Percentiles rank a stretch among this genome's conserved stretches.
These are phyloP conservation scores for Acestrorhynchus altus DNA, from an alignment of 2,797 vertebrate genomes.

Conservation along the genomic window DNA sequence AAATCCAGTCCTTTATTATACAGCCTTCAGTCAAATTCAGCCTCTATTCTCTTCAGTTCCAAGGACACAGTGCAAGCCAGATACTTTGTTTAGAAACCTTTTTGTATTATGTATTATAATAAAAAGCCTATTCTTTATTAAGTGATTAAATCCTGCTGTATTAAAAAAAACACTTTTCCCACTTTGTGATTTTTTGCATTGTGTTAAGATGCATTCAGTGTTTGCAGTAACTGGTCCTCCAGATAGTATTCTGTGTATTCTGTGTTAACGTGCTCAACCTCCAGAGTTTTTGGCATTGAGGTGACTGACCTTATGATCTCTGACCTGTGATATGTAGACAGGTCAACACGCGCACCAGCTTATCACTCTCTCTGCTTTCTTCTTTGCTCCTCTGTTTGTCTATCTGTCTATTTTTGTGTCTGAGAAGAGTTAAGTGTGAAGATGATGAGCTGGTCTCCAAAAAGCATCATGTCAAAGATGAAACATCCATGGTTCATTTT, in stretches of 20 bases:
- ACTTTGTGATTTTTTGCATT: too few relatives aligned
- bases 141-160: neutral
- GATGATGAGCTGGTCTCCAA: too few relatives aligned
- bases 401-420: neutral
- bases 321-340: neutral
- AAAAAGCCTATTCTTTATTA: neutral
- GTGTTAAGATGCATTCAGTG: neutral
- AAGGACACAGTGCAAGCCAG: too few relatives aligned
- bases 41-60: slow-evolving; percentile 34
- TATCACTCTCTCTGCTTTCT: neutral
- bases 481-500: too few relatives aligned
- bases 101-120: neutral
- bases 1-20: slow-evolving; percentile 55
- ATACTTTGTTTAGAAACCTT: too few relatives aligned
- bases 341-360: neutral
- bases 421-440: too few relatives aligned
- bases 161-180: too few relatives aligned
- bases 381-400: too few relatives aligned
- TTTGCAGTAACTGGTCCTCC: neutral
- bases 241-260: neutral
- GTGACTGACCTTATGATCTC: neutral
- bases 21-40: slow-evolving; percentile 44
- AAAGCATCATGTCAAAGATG: too few relatives aligned
- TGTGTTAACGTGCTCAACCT: neutral
- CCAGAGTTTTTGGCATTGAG: neutral